These are phyloP conservation scores for Metopia argyrocephala DNA, from an alignment of 2,888 invertebrate species.

Conservation along the genomic window DNA sequence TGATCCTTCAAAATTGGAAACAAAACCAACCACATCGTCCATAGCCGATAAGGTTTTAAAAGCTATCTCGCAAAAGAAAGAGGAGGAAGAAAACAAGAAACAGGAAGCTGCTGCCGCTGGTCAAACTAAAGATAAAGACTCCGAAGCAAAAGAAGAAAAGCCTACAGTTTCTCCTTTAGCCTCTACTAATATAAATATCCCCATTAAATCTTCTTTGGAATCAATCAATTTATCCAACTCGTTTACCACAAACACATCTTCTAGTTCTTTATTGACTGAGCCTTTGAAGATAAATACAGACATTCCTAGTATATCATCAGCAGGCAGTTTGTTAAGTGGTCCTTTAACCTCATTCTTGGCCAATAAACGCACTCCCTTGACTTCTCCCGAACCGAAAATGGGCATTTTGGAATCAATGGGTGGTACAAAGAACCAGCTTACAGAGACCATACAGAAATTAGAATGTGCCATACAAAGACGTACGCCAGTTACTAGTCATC, in stretches of 20 bases:
- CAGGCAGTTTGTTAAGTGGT: constrained; percentile 61
- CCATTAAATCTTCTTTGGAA: constrained; percentile 40
- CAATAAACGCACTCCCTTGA: constrained; percentile 69
- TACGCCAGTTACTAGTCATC: constrained; percentile 70
- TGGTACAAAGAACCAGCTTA: constrained; percentile 81
- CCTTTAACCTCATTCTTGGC: constrained; percentile 55
- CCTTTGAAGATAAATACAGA: constrained; percentile 74
- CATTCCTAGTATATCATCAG: constrained; percentile 43
- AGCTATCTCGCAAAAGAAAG: constrained; percentile 81
- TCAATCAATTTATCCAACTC: constrained; percentile 13
- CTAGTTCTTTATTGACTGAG: constrained; percentile 66
- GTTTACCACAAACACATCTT: constrained; percentile 15
- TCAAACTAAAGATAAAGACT: constrained; percentile 70
- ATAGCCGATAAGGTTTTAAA: constrained; percentile 83
- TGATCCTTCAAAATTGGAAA: constrained; percentile 76
- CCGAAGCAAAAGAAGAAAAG: constrained; percentile 42
- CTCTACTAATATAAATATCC: constrained; percentile 55
- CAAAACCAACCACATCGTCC: constrained; percentile 80
- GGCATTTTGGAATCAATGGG: constrained; percentile 76
- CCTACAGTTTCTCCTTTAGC: constrained; percentile 20
- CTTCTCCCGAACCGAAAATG: constrained; percentile 75
- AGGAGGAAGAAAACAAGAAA: constrained; percentile 79
- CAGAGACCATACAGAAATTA: constrained; percentile 83
- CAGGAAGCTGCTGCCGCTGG: constrained; percentile 75
- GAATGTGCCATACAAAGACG: constrained; percentile 78